phyloP scores from a whole-genome alignment of 2,888 invertebrate genomes.

The Scaptomyza caliginosa region DNA sequence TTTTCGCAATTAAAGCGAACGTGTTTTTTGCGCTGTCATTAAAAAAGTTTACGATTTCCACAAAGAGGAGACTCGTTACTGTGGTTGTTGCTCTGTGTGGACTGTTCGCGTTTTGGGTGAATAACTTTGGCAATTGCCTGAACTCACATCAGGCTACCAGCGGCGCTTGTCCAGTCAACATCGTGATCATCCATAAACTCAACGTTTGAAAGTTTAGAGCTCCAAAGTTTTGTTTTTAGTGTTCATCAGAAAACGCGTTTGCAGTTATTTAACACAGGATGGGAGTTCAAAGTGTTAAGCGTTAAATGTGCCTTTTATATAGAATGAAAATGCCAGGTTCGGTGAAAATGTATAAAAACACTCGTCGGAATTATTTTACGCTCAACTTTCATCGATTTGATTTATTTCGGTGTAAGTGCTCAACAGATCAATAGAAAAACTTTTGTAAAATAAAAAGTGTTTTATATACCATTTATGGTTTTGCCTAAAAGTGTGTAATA shows the following conservation, averaged over 20 bases:
- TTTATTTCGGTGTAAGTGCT: conserved; percentile 81
- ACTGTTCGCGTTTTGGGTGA: conserved; percentile 66
- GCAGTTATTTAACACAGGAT: conserved; percentile 34
- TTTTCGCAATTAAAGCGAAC: conserved; percentile 76
- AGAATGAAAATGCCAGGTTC: conserved; percentile 74
- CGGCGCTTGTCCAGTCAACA: conserved; percentile 66
- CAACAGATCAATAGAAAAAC: conserved; percentile 2
- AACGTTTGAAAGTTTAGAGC: background rate
- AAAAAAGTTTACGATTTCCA: conserved; percentile 18
- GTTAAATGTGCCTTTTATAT: background rate
- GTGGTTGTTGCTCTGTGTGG: conserved; percentile 7
- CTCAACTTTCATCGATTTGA: conserved; percentile 80
- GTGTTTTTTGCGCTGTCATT: conserved; percentile 54
- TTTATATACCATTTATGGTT: too few relatives aligned
- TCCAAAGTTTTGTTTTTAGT: background rate
- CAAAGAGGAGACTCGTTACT: conserved; percentile 18
- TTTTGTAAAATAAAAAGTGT: too few relatives aligned
- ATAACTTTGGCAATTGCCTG: conserved; percentile 67
- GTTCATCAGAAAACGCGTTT: background rate
- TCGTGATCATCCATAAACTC: conserved; percentile 44
- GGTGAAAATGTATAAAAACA: conserved; percentile 73
- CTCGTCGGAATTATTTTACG: conserved; percentile 79
- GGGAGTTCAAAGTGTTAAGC: background rate
- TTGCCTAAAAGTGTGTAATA: too few relatives aligned
- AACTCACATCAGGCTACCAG: conserved; percentile 68